Evolutionary conservation across 2,888 invertebrate species (phyloP).

Genomic region (Pollenia amentaria): DNA sequence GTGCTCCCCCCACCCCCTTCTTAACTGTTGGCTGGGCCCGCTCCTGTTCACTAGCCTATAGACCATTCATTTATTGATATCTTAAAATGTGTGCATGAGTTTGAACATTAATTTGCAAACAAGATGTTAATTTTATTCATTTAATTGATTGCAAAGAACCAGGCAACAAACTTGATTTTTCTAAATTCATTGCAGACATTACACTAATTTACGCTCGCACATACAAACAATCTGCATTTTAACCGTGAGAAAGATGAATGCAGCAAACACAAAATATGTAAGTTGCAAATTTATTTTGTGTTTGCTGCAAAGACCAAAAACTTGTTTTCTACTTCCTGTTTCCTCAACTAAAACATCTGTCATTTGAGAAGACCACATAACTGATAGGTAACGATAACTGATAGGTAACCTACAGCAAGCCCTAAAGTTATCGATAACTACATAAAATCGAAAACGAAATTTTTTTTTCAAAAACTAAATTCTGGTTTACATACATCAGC

Average conservation of each 20-base stretch:
- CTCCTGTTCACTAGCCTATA: no score
- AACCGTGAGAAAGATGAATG: slow-evolving; percentile 48
- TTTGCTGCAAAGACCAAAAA: neutral
- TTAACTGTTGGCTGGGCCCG: no score
- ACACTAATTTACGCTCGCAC: neutral
- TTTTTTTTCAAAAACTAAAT: no score
- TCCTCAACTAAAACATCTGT: neutral
- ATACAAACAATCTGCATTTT: neutral
- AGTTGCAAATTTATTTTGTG: no score
- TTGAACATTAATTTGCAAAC: neutral
- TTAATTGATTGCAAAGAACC: slow-evolving; percentile 39
- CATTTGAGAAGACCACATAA: neutral
- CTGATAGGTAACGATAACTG: no score
- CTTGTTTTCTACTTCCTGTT: slow-evolving; percentile 37
- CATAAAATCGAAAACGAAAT: no score
- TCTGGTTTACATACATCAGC: no score
- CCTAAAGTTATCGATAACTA: no score
- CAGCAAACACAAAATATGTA: slow-evolving; percentile 6
- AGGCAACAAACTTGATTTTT: slow-evolving; percentile 28
- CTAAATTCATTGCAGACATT: neutral
- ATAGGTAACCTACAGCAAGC: no score
- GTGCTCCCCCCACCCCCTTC: no score
- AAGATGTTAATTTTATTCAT: slow-evolving; percentile 21
- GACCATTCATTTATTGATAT: no score
- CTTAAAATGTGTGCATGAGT: neutral